Conservation (phyloP, 1,140 invertebrate genomes). For the Choristoneura fumiferana region DNA sequence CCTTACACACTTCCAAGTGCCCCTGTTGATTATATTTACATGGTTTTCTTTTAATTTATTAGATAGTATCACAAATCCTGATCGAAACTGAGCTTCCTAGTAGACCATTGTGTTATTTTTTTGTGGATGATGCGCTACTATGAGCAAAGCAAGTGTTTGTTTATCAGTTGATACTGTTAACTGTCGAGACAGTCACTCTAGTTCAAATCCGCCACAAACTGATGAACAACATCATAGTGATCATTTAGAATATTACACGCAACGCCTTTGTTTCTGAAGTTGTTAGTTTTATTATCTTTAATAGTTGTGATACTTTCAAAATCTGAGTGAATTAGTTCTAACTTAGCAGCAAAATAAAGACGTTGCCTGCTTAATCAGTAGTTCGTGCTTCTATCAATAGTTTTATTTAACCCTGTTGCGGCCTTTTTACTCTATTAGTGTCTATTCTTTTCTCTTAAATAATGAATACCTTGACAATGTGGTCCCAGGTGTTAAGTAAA, state of each 20-base stretch:
- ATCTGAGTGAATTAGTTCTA: background rate
- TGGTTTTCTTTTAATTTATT: constrained; percentile 51
- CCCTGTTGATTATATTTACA: constrained; percentile 23
- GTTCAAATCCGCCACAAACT: constrained; percentile 47
- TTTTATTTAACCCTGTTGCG: constrained; percentile 70
- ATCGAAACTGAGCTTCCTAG: constrained; percentile 65
- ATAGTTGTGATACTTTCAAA: background rate
- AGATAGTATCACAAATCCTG: constrained; percentile 71
- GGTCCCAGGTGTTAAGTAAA: constrained; percentile 69
- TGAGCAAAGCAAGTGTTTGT: background rate
- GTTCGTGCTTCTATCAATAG: constrained; percentile 63
- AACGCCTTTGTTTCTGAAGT: constrained; percentile 47
- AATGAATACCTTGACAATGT: constrained; percentile 25
- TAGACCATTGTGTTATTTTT: constrained; percentile 52
- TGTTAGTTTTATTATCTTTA: constrained; percentile 6
- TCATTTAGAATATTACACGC: constrained; percentile 49
- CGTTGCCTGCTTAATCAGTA: constrained; percentile 47
- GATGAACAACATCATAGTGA: constrained; percentile 52
- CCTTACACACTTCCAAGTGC: constrained; percentile 23
- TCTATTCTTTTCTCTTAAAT: constrained; percentile 25
- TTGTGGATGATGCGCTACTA: constrained; percentile 39
- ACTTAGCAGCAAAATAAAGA: constrained; percentile 37
- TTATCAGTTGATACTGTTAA: constrained; percentile 12
- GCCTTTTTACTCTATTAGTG: constrained; percentile 39
- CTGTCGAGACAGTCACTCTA: constrained; percentile 15